Percentiles rank a stretch among this genome's conserved stretches.
Conservation (phyloP, 2,113 vertebrate species). For the Trochalopteron elliotii region DNA sequence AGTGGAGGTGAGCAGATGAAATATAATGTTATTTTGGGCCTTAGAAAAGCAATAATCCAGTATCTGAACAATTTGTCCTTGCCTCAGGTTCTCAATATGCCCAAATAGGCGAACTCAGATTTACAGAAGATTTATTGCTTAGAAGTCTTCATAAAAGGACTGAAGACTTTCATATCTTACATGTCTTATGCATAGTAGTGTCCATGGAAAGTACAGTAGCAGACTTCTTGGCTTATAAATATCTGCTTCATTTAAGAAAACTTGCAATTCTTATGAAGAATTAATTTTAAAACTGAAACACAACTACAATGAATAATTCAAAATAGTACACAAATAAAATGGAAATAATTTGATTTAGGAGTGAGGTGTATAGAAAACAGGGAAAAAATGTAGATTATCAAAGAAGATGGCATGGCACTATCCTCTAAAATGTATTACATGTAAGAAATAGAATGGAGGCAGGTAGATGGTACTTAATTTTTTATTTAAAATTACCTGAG, state of each 20-base stretch:
- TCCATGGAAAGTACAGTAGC: neutral
- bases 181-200: neutral
- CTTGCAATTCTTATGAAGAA: neutral
- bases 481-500: neutral
- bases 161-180: neutral
- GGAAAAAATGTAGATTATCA: neutral
- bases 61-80: neutral
- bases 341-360: neutral
- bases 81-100: neutral
- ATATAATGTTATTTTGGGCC: neutral
- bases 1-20: neutral
- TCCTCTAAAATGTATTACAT: neutral
- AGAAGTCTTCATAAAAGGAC: neutral
- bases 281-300: neutral
- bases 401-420: neutral
- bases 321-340: neutral
- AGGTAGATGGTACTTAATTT: neutral
- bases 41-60: neutral
- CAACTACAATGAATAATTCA: neutral
- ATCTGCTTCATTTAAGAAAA: neutral
- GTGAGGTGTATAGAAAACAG: neutral
- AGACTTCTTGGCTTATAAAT: neutral
- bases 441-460: neutral
- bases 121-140: neutral
- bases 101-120: neutral